Percentiles rank a stretch among this genome's conserved stretches.
These are phyloP conservation scores for Patella vulgata DNA, from an alignment of 1,140 invertebrate genomes.

Conservation along the genomic window DNA sequence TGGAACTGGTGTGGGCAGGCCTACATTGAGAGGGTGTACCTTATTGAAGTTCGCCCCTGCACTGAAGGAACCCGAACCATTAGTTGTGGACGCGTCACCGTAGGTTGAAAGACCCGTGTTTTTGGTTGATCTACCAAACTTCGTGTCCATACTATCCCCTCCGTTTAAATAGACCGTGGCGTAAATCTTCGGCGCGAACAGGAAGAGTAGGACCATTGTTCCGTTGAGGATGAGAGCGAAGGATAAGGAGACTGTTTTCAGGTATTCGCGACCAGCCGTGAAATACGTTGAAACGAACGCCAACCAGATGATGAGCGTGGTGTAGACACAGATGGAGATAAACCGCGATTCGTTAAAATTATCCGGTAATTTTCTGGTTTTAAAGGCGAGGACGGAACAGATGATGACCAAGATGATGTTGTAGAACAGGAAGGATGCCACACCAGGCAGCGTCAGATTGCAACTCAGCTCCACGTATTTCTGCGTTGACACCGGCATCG, in stretches of 20 bases:
- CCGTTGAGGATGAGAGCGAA: conserved; percentile 47
- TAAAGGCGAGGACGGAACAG: conserved; percentile 88
- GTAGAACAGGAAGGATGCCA: conserved; percentile 74
- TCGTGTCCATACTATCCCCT: too few species aligned
- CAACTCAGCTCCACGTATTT: conserved; percentile 38
- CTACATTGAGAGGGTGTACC: too few species aligned
- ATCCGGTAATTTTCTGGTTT: conserved; percentile 63
- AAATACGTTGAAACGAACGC: conserved; percentile 53
- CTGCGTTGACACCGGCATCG: conserved; percentile 13
- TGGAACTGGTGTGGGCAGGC: too few species aligned
- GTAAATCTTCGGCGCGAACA: conserved; percentile 53
- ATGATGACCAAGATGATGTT: conserved; percentile 86
- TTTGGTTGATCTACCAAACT: too few species aligned
- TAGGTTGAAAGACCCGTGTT: too few species aligned
- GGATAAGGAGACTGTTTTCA: conserved; percentile 35
- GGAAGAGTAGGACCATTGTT: conserved; percentile 41
- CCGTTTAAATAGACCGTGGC: conserved; percentile 69
- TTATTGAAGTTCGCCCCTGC: too few species aligned
- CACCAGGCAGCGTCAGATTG: conserved; percentile 16
- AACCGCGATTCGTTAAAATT: conserved; percentile 54
- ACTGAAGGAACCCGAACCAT: too few species aligned
- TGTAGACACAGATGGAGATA: conserved; percentile 49
- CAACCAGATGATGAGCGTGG: conserved; percentile 49
- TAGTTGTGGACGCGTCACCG: too few species aligned
- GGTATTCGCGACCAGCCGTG: conserved; percentile 23